Base-by-base conservation (phyloP, 2,888 invertebrate genomes). In the Labia minor region DNA sequence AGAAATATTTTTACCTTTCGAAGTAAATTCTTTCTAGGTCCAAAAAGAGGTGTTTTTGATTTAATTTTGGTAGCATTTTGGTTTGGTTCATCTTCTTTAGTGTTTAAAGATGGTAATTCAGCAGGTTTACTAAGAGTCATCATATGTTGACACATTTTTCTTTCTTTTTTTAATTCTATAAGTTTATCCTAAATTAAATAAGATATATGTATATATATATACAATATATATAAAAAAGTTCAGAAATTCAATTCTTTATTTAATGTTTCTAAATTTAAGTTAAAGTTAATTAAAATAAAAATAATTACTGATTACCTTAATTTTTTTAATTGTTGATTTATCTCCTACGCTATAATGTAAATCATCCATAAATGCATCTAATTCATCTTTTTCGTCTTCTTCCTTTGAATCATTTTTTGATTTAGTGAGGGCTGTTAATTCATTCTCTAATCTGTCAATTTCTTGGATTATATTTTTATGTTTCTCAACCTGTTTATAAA, bases 341-440 rank as follows among this genome's bases (percentile, higher is more conserved):
- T 83, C 85, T 16, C 86, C 78, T 21, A 81, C 79, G 0, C 80
- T 80, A 19, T 80, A 73, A 69, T 77, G 80, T 37, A 92, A 77
- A 37, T 81, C 83, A 37, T 82, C 83, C 92, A 96, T 94, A 77
- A 85, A 96, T 3, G 85, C 85, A 75, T 96, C 96, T 63, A 96
- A 77, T 1, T 88, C 87, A 75, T 95, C 94, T 61, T 80, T 81
- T 6, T 85, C 85, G 67, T 76, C 72, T 1, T 70, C 71, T 6
- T 72, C 71, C 6, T 67, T 67, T 14, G 66, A 62, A 18, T 62
- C 63, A 21, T 69, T 33, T 18, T n/a, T 37, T 11, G 49, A 19
- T 6, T 65, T 2, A 63, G 37, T 61, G 21, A 61, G 16, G 2
- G 8, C n/a, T 37, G 19, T 6, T 11, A 64, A 16, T 37, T 65